These are phyloP conservation scores for Phanerotoma sp. DNA, from an alignment of 2,888 invertebrate genomes.

Conservation along the genomic window DNA sequence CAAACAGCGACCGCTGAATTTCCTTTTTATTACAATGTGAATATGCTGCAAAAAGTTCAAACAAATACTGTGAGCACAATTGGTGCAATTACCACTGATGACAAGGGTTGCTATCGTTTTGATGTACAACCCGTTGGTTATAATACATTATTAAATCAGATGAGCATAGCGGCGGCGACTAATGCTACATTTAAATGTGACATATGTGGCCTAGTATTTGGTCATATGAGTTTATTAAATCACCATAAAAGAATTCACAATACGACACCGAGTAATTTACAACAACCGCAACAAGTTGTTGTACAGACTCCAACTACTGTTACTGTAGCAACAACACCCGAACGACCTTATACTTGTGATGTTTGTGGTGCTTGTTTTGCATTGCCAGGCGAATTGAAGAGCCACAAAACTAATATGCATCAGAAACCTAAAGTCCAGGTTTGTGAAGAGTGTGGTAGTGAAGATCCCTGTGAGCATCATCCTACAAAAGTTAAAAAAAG, in stretches of 20 bases:
- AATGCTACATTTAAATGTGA: slow-evolving; percentile 83
- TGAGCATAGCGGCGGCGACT: slow-evolving; percentile 71
- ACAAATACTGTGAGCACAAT: slow-evolving; percentile 56
- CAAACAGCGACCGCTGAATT: slow-evolving; percentile 55
- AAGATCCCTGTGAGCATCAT: slow-evolving; percentile 56
- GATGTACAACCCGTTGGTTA: slow-evolving; percentile 66
- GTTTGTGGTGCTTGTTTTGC: slow-evolving; percentile 59
- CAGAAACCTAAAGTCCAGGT: slow-evolving; percentile 55
- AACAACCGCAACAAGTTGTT: slow-evolving; percentile 56
- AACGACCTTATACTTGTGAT: slow-evolving; percentile 58
- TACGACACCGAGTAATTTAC: slow-evolving; percentile 53
- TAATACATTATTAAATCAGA: slow-evolving; percentile 83
- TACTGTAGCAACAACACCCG: slow-evolving; percentile 53
- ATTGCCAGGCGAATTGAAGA: slow-evolving; percentile 58
- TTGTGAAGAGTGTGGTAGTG: slow-evolving; percentile 56
- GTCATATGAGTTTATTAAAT: slow-evolving; percentile 77
- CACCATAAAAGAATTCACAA: slow-evolving; percentile 83
- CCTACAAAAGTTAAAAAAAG: slow-evolving; percentile 56
- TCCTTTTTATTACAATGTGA: slow-evolving; percentile 60
- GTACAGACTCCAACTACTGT: slow-evolving; percentile 57
- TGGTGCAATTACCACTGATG: slow-evolving; percentile 56
- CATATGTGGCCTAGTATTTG: slow-evolving; percentile 83
- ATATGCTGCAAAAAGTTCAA: slow-evolving; percentile 59
- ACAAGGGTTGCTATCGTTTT: slow-evolving; percentile 59
- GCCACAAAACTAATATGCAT: slow-evolving; percentile 59